These are phyloP conservation scores for Glaucopsyche alexis DNA, from an alignment of 2,888 invertebrate genomes.

Conservation along the genomic window DNA sequence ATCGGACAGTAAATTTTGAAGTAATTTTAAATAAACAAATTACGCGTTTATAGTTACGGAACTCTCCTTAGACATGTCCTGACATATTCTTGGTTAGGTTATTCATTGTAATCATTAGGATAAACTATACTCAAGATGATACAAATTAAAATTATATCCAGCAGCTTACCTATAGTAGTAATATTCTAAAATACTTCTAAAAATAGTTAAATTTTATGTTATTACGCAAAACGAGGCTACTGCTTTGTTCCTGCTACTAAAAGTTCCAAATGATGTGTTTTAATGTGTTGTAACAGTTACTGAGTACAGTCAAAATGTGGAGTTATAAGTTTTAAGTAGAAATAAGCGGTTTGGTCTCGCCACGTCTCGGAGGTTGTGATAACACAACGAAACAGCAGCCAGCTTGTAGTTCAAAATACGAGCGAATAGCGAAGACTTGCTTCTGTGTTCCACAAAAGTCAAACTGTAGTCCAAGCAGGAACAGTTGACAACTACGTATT, in stretches of 20 bases:
- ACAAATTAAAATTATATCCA: not conserved
- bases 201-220: constrained; percentile 32
- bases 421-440: not conserved
- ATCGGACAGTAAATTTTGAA: too few species aligned
- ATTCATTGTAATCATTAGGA: constrained; percentile 9
- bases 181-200: constrained; percentile 28
- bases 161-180: not conserved
- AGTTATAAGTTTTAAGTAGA: constrained; percentile 46
- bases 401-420: constrained; percentile 29
- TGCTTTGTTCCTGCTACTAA: constrained; percentile 32
- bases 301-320: constrained; percentile 41
- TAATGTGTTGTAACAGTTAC: constrained; percentile 35
- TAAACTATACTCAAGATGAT: constrained; percentile 18
- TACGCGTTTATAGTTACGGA: too few species aligned
- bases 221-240: constrained; percentile 15
- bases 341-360: constrained; percentile 48
- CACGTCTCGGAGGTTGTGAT: constrained; percentile 46
- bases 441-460: not conserved
- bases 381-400: constrained; percentile 42
- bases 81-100: too few species aligned
- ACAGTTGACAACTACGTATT: too few species aligned
- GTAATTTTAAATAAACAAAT: too few species aligned
- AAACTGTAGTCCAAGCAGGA: too few species aligned
- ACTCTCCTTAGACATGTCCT: too few species aligned
- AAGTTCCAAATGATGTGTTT: constrained; percentile 34